These are phyloP conservation scores for Gnathonemus echidnorhynchus DNA, from an alignment of 2,113 vertebrate species.

Conservation along the genomic window DNA sequence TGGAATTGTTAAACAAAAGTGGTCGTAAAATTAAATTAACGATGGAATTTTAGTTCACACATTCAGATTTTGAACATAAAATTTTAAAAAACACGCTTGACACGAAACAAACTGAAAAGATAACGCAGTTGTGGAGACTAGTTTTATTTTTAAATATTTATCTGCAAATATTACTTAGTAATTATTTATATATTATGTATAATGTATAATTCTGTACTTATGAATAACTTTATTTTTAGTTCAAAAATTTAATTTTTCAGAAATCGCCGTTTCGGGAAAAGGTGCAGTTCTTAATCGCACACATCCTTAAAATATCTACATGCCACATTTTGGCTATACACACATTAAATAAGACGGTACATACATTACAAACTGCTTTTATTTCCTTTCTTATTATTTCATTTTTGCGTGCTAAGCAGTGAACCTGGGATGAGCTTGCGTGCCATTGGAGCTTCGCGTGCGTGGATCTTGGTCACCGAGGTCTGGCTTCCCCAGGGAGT, in stretches of 20 bases:
- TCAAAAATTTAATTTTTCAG: not conserved
- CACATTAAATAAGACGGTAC: not conserved
- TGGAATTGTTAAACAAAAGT: not conserved
- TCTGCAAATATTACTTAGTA: not conserved
- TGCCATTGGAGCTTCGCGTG: constrained; percentile 59
- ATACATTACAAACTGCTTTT: constrained; percentile 20
- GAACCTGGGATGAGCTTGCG: constrained; percentile 54
- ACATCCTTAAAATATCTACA: not conserved
- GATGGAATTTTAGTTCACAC: not conserved
- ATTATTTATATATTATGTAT: not conserved
- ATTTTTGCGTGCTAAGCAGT: constrained; percentile 45
- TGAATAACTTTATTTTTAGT: not conserved
- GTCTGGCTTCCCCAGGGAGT: constrained; percentile 56
- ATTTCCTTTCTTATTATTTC: constrained; percentile 39
- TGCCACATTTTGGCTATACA: not conserved
- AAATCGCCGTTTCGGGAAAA: not conserved
- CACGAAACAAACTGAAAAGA: not conserved
- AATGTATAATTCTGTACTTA: not conserved
- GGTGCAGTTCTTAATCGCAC: not conserved
- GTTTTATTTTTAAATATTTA: not conserved
- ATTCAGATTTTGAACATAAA: not conserved
- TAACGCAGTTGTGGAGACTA: not conserved
- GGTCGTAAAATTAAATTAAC: not conserved
- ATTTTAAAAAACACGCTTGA: not conserved
- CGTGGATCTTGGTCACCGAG: constrained; percentile 54